phyloP scores from a whole-genome alignment of 1,140 invertebrate species.

The Neotoxoptera formosana region DNA sequence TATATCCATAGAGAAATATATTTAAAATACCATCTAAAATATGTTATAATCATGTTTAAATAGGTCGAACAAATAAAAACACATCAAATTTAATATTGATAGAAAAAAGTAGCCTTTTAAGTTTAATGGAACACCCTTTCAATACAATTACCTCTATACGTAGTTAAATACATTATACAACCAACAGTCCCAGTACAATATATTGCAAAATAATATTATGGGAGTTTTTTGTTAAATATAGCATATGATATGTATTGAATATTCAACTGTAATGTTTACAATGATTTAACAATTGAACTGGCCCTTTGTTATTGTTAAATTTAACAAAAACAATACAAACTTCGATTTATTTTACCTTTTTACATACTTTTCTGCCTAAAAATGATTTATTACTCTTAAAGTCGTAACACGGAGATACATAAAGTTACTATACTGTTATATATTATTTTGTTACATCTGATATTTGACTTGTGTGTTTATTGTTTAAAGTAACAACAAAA shows the following conservation, averaged over 20 bases:
- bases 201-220: not conserved
- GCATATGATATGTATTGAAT: not conserved
- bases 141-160: not conserved
- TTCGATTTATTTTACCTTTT: not conserved
- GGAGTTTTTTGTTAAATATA: not conserved
- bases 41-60: not conserved
- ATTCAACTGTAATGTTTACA: not conserved
- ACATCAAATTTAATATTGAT: not conserved
- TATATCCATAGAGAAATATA: not conserved
- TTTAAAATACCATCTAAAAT: not conserved
- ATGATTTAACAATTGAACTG: not conserved
- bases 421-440: not conserved
- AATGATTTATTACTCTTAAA: not conserved
- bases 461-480: not conserved
- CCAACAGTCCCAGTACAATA: not conserved
- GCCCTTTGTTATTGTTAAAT: slow-evolving; percentile 19
- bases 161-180: not conserved
- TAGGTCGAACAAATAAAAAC: slow-evolving; percentile 6
- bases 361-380: not conserved
- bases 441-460: not conserved
- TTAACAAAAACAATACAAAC: slow-evolving; percentile 11
- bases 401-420: not conserved
- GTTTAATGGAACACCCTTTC: not conserved
- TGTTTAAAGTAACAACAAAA: not conserved
- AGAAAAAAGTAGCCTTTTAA: not conserved